Evolutionary conservation across 2,113 vertebrate species (phyloP), one percentile per base, ranked within the genome.

Genomic region (Lepus timidus): DNA sequence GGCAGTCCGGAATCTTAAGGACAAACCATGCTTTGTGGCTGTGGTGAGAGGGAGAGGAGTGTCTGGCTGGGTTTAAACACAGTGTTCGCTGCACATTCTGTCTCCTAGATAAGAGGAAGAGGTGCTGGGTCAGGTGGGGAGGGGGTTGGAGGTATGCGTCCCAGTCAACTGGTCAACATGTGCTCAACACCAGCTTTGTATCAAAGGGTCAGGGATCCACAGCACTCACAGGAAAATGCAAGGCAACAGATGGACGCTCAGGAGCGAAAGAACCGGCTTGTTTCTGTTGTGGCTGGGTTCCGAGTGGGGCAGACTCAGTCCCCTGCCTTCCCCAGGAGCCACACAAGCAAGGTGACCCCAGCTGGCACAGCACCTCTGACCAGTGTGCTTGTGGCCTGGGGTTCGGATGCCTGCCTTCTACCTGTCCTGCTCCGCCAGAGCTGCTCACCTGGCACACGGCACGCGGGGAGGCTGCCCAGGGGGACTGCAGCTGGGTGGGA

Each of bases 1-100:
- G 96, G 94, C 97, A 96, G 88, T 98, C 68, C 85, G 93, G 95
- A 98, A 97, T 92, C 95, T 97, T 61, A 87, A 91, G 70, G 97
- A 98, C 9, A 95, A 98, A 93, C 94, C 92, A 4, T 93, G 96
- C 65, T 98, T 97, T 64, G 55, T 96, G 90, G 96, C 96, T 82
- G 76, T 93, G 29, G 73, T 97, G 9, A 88, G 94, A 80, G 96
- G 36, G 51, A 89, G n/a, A 80, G 55, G 17, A 19, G 7, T 31
- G 31, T 27, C 73, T 62, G 62, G 3, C 33, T 36, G n/a, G 33
- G 20, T 27, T 39, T 58, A 73, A 1, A 82, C 61, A 70, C 11
- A 19, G 44, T 20, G 55, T 44, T 36, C 19, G 62, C 51, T n/a
- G 68, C 17, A 44, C 10, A 19, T 13, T 49, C 19, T n/a, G 9